A percentile compares a stretch with the other conserved stretches of the same genome.
Conservation (phyloP, 2,888 invertebrate species). For the Trissolcus japonicus region DNA sequence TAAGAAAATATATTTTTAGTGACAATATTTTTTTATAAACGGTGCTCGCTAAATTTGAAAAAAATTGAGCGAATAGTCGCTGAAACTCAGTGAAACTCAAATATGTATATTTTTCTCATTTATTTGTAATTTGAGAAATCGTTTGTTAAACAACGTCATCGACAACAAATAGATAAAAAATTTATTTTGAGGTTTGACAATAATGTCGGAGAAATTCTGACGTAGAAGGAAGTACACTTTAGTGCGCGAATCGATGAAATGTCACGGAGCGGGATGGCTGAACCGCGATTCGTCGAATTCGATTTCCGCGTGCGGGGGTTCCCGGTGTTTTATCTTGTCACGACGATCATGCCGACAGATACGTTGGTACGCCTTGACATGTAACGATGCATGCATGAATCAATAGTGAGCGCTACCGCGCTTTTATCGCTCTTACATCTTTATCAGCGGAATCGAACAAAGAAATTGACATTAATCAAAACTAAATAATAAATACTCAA, state of each 20-base stretch:
- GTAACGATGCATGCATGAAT: slow-evolving; percentile 74
- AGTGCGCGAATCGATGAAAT: slow-evolving; percentile 20
- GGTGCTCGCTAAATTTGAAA: too few relatives aligned
- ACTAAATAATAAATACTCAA: slow-evolving; percentile 12
- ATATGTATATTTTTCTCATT: too few relatives aligned
- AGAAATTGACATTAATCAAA: slow-evolving; percentile 39
- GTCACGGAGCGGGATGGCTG: slow-evolving; percentile 17
- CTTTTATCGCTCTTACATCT: slow-evolving; percentile 69
- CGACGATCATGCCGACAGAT: slow-evolving; percentile 72
- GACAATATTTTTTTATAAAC: too few relatives aligned
- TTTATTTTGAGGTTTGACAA: too few relatives aligned
- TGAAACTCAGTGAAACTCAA: too few relatives aligned
- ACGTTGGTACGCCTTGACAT: slow-evolving; percentile 70
- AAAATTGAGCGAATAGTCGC: too few relatives aligned
- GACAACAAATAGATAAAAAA: too few relatives aligned
- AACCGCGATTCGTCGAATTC: slow-evolving; percentile 41
- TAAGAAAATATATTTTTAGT: too few relatives aligned
- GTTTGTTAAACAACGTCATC: too few relatives aligned
- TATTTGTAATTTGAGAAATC: too few relatives aligned
- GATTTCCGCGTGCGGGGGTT: slow-evolving; percentile 34
- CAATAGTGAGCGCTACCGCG: slow-evolving; percentile 69
- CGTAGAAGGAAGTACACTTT: neutral
- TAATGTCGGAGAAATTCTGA: neutral
- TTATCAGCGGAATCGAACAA: slow-evolving; percentile 60
- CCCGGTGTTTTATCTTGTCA: slow-evolving; percentile 69